These are phyloP conservation scores for Hypomecis atomaria DNA, from an alignment of 2,888 invertebrate genomes.

Conservation along the genomic window DNA sequence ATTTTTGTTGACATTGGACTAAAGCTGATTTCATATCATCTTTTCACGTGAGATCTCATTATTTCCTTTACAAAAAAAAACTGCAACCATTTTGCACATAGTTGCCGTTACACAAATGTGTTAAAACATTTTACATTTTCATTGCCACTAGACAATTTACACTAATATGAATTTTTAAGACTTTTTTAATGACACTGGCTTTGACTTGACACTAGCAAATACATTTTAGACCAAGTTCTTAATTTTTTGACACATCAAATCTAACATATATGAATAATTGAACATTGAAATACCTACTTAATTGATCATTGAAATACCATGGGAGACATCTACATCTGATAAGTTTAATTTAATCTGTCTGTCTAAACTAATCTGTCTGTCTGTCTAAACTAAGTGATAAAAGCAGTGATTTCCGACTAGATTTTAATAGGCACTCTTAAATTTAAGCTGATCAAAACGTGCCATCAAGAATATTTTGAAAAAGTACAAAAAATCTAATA, in stretches of 20 bases:
- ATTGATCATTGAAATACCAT: not conserved
- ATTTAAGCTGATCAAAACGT: not conserved
- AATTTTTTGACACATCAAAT: conserved; percentile 22
- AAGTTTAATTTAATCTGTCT: not conserved
- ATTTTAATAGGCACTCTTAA: conserved; percentile 9
- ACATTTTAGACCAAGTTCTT: conserved; percentile 15
- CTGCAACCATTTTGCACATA: not conserved
- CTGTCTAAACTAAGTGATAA: conserved; percentile 13
- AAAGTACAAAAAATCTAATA: conserved; percentile 19
- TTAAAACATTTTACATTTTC: not conserved
- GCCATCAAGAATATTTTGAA: not conserved
- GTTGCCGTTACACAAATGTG: not conserved
- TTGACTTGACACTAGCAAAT: not conserved
- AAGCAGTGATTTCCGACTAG: conserved; percentile 22
- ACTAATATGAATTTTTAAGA: not conserved
- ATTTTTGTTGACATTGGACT: not conserved
- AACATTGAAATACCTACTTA: conserved; percentile 1
- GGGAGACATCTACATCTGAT: not conserved
- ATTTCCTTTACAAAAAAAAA: too few relatives aligned
- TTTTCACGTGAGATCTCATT: not conserved
- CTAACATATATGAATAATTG: conserved; percentile 15
- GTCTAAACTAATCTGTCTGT: conserved; percentile 12
- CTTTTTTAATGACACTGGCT: not conserved
- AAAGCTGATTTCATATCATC: not conserved
- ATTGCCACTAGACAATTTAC: not conserved